Evolutionary conservation across 1,140 invertebrate species (phyloP), one percentile per base, ranked within the genome.

Genomic region (Cepaea nemoralis): DNA sequence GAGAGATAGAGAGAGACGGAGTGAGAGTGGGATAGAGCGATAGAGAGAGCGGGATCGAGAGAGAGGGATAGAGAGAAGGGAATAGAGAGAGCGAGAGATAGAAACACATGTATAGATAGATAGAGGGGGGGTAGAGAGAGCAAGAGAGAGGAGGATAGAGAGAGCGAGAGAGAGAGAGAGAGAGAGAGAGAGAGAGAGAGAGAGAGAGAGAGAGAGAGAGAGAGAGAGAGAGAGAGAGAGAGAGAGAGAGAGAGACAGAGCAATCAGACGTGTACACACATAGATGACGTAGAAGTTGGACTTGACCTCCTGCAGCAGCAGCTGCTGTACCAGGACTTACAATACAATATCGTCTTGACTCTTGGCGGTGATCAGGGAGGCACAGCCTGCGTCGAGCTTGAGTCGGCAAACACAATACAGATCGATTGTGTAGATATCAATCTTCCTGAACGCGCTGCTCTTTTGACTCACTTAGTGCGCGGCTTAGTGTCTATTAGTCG

Each of bases 191-290:
- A 14, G 19, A 40, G 33, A 73, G 8, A 14, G 37, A n/a, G 33
- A 14, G n/a, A 37, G 40, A 80, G 77, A 69, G n/a, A 22, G 42
- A 71, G 33, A 37, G 40, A 71, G 40, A 74, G 69, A 74, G 1
- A 74, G 70, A 81, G n/a, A 48, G 37, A 71, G 45, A 81, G 31
- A 69, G 55, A 45, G 71, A 75, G 27, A n/a, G n/a, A 81, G 22
- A 48, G 70, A 74, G 27, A 74, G 70, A 71, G 45, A 81, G 79
- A 74, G 48, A 45, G 48, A 74, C 24, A 35, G 74, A 37, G 50
- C 6, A 74, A n/a, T n/a, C n/a, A n/a, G n/a, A n/a, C n/a, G n/a
- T n/a, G 24, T 40, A 33, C 16, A 69, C 33, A 69, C 16, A 31
- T 22, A 69, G 16, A 14, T 69, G 14, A 22, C 67, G 16, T 69